Evolutionary conservation across 2,888 invertebrate genomes (phyloP), one percentile per base, ranked within the genome.

Genomic region (Tanytarsus gracilentus): DNA sequence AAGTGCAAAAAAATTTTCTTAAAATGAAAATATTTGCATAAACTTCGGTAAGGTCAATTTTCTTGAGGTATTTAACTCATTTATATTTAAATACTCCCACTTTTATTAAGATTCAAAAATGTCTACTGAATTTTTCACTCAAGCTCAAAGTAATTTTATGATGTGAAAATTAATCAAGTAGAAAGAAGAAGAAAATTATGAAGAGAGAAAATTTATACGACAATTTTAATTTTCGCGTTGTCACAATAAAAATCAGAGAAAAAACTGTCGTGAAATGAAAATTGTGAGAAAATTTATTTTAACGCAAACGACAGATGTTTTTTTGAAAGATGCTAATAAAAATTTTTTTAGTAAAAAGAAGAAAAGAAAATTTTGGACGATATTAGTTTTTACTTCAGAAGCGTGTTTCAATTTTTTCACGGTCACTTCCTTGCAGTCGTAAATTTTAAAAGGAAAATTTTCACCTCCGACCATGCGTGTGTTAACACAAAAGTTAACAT

Each of bases 401-500:
- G n/a, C n/a, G 21, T 18, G 18, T 44, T 44, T 44, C 44, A 44
- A n/a, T n/a, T 44, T 44, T 44, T 44, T 44, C 44, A 44, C 44
- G 44, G 44, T 44, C 44, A 23, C 23, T 44, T 44, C 18, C 18
- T 21, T n/a, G n/a, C n/a, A n/a, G n/a, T n/a, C 9, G n/a, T 33
- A 33, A 33, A 33, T 33, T 33, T n/a, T n/a, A n/a, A n/a, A n/a
- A n/a, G n/a, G n/a, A n/a, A n/a, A n/a, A n/a, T n/a, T n/a, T n/a
- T n/a, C n/a, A n/a, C n/a, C n/a, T n/a, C n/a, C n/a, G n/a, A n/a
- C n/a, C n/a, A n/a, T n/a, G n/a, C n/a, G n/a, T n/a, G n/a, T n/a
- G n/a, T n/a, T n/a, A n/a, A n/a, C n/a, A n/a, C n/a, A n/a, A n/a
- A n/a, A n/a, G n/a, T n/a, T n/a, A n/a, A n/a, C n/a, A n/a, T n/a